Conservation (phyloP, 2,888 invertebrate species). For the Linnaemya vulpina region DNA sequence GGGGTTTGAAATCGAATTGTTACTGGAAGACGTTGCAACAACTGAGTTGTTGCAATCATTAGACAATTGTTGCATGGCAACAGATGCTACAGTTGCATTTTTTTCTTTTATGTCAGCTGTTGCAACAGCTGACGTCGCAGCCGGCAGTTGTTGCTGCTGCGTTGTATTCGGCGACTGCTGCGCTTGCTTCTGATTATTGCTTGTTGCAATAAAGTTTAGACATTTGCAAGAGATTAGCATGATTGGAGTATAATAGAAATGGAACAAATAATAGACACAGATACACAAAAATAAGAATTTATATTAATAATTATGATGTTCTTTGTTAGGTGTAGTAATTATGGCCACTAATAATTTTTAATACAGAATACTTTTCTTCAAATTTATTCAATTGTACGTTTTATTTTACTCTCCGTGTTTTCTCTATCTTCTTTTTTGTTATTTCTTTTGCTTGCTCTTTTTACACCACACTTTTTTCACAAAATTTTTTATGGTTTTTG, state of each 20-base stretch:
- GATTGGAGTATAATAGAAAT: slow-evolving; percentile 21
- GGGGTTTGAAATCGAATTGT: slow-evolving; percentile 64
- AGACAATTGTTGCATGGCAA: slow-evolving; percentile 56
- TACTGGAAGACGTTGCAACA: slow-evolving; percentile 60
- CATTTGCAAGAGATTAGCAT: slow-evolving; percentile 88
- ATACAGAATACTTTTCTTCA: slow-evolving; percentile 48
- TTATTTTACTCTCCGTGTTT: slow-evolving; percentile 30
- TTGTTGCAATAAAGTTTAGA: slow-evolving; percentile 84
- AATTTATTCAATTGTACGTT: slow-evolving; percentile 56
- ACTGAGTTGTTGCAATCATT: slow-evolving; percentile 64
- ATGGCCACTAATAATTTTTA: slow-evolving; percentile 61
- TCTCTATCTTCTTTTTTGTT: slow-evolving; percentile 37
- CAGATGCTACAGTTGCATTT: slow-evolving; percentile 49
- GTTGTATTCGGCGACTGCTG: slow-evolving; percentile 18
- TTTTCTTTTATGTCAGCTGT: slow-evolving; percentile 64
- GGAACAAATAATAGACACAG: slow-evolving; percentile 36
- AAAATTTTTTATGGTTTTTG: slow-evolving; percentile 56
- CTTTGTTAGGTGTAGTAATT: slow-evolving; percentile 63
- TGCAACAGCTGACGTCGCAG: slow-evolving; percentile 63
- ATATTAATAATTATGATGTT: slow-evolving; percentile 35
- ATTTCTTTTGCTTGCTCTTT: slow-evolving; percentile 37
- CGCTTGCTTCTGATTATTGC: slow-evolving; percentile 68
- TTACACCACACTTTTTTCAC: slow-evolving; percentile 45
- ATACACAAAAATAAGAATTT: slow-evolving; percentile 34
- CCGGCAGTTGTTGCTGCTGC: slow-evolving; percentile 53